phyloP scores from a whole-genome alignment of 1,140 invertebrate species.

The Neoseiulus cucumeris region DNA sequence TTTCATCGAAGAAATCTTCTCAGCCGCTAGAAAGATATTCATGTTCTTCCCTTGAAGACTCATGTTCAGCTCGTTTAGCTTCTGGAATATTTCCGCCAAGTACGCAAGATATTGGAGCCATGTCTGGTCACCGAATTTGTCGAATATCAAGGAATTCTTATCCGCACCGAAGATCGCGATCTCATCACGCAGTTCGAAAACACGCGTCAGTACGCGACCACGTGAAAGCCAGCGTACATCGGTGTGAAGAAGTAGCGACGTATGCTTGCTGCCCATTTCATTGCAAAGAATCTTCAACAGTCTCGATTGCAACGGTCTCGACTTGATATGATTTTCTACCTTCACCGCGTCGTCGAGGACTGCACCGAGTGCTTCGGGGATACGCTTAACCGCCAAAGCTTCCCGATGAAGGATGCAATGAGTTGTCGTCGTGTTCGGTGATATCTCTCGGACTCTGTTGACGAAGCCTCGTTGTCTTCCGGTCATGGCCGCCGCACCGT shows the following conservation, averaged over 20 bases:
- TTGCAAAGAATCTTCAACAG: conserved; percentile 16
- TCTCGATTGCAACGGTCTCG: conserved; percentile 14
- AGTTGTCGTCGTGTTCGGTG: too few species aligned
- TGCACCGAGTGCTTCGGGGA: not conserved
- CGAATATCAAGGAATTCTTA: not conserved
- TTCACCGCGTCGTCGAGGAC: conserved; percentile 13
- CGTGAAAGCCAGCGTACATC: conserved; percentile 13
- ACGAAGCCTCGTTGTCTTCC: too few species aligned
- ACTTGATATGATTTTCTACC: conserved; percentile 16
- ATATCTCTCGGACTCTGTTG: too few species aligned
- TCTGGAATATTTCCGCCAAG: conserved; percentile 11
- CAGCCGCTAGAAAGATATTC: conserved; percentile 9
- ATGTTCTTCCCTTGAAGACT: conserved; percentile 11
- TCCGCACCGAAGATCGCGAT: conserved; percentile 10
- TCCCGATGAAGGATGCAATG: conserved; percentile 13
- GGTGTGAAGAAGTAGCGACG: conserved; percentile 1
- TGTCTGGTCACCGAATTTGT: not conserved
- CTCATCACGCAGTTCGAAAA: conserved; percentile 12
- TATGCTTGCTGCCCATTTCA: conserved; percentile 14
- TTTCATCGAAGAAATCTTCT: conserved; percentile 12
- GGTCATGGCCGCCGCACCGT: too few species aligned
- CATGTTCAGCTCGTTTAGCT: conserved; percentile 13
- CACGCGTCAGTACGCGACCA: conserved; percentile 4
- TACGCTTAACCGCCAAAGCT: conserved; percentile 13
- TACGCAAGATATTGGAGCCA: conserved; percentile 12